Base-by-base conservation (phyloP, 2,797 vertebrate genomes). In the Schizopygopsis pylzovi region DNA sequence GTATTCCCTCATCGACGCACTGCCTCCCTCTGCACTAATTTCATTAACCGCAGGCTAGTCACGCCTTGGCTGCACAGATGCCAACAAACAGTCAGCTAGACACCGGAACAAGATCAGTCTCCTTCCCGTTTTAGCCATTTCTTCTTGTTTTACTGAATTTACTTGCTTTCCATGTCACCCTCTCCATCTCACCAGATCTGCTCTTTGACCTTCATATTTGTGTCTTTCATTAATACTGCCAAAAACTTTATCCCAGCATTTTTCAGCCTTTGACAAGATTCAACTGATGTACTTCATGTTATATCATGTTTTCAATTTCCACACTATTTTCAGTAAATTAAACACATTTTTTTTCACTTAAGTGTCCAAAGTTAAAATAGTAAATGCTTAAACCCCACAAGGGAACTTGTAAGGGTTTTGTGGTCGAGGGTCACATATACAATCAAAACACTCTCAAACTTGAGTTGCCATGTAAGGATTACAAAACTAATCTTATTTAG, bases 1-100 rank as follows among this genome's bases (percentile, higher is more conserved):
- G 89, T 92, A 91, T 90, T 92, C 90, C 91, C 90, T 84, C 65
- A 88, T 90, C 90, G 91, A 89, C 85, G 68, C 84, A 85, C 83
- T 72, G 86, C 90, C 88, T 92, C 91, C 85, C 87, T 87, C 88
- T 45, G 52, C 83, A 86, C 90, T 93, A 92, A 93, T 94, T 91
- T 92, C 86, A 93, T 93, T 94, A 93, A 92, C 90, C 88, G 79
- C 87, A 88, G 87, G 85, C 84, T 65, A 88, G 88, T 91, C 90
- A 90, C 37, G 43, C 92, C 90, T 92, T 87, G 83, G 87, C 90
- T 88, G 89, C 90, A 79, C 87, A 86, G 85, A 89, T 80, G 82
- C 87, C 89, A 91, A 89, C 11, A 79, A 83, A 87, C 49, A 78
- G 61, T 33, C 49, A 68, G 37, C 76, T 28, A 72, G 63, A 87